Evolutionary conservation across 2,888 invertebrate species (phyloP).

Genomic region (Matsumyia berberina): DNA sequence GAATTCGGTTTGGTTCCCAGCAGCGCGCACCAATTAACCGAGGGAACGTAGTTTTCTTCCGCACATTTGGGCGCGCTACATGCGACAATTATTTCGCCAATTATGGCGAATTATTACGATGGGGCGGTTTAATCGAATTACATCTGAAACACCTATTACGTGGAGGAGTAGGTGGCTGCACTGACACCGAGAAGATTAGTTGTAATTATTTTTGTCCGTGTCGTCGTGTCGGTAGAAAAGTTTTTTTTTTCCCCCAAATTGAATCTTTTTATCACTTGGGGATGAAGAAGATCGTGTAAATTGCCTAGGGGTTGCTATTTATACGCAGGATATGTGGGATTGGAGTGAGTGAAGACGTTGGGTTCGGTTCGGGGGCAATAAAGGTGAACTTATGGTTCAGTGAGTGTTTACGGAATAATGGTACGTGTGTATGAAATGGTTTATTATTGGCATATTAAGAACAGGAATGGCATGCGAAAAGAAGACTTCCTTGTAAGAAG

Average conservation of each 20-base stretch:
- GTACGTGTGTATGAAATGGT: background rate
- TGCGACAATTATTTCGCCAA: slow-evolving; percentile 48
- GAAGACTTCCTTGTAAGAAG: too few relatives aligned
- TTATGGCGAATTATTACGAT: slow-evolving; percentile 58
- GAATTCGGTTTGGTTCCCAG: slow-evolving; percentile 19
- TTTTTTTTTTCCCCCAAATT: slow-evolving; percentile 11
- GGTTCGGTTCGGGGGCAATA: background rate
- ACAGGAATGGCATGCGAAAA: background rate
- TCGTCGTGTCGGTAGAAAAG: background rate
- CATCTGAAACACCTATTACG: slow-evolving; percentile 38
- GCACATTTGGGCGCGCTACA: slow-evolving; percentile 37
- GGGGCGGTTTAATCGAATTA: slow-evolving; percentile 51
- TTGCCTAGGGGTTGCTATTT: background rate
- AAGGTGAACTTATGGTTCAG: slow-evolving; percentile 9
- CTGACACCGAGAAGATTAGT: slow-evolving; percentile 17
- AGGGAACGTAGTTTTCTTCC: slow-evolving; percentile 29
- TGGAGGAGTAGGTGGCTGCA: background rate
- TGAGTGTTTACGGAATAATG: background rate
- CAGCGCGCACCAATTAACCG: slow-evolving; percentile 33
- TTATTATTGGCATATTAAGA: background rate
- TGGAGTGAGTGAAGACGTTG: background rate
- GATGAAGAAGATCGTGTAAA: background rate
- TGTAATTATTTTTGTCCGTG: slow-evolving; percentile 29
- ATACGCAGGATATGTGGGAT: background rate
- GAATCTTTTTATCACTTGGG: background rate